Evolutionary conservation across 2,888 invertebrate species (phyloP), one percentile per base, ranked within the genome.

Genomic region (Onthophagus sagittarius): DNA sequence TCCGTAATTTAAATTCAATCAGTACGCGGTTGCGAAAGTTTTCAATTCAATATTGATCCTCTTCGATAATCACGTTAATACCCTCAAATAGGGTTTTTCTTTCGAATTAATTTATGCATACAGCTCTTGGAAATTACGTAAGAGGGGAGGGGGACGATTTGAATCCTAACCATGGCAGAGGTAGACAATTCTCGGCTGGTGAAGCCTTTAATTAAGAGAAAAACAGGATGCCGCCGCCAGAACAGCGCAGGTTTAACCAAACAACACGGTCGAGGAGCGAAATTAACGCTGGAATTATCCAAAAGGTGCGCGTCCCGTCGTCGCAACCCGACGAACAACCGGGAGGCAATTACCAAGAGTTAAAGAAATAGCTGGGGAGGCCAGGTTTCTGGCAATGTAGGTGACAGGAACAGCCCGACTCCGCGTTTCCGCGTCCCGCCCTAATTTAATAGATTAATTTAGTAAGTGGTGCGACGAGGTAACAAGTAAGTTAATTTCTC

Each of bases 401-500:
- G 82, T 83, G 84, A 83, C 84, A 83, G 81, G 79, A 83, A 82
- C 83, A 83, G 79, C 79, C 1, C 67, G 67, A 9, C n/a, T 23
- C 23, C 31, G 23, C 31, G 2, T 67, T 72, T 39, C 78, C 78
- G 79, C 80, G 80, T 80, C 80, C 81, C 79, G 78, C 79, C 81
- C 80, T 85, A 85, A 85, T 85, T 84, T 85, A 84, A 84, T 85
- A 84, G 83, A 84, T 84, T 85, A 84, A 84, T 84, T 84, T 83
- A 84, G 83, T 84, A 84, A 84, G 83, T 83, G 83, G 82, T 82
- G 82, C 82, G 83, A 82, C 82, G 83, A 84, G 84, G 83, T 84
- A 84, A 84, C 85, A 82, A 84, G 82, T 79, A 79, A 82, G 83
- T 83, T 85, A 85, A 85, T 85, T 84, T 84, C 82, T 82, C 23